Percentiles rank a stretch among this genome's conserved stretches.
Conservation (phyloP, 2,797 vertebrate species). For the Sebastiscus albofasciatus region DNA sequence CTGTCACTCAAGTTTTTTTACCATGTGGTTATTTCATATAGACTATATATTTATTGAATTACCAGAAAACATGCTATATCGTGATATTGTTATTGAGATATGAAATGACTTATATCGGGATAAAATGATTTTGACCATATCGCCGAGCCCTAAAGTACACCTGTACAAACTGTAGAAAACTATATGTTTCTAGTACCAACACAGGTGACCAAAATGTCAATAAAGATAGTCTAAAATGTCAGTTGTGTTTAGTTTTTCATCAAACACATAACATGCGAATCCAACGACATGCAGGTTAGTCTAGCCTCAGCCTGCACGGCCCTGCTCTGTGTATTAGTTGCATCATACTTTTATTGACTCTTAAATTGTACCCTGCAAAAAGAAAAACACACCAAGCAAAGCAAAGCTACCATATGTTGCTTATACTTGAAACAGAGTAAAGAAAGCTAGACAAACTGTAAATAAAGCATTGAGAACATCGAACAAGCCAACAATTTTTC, state of each 20-base stretch:
- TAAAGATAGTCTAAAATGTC: constrained; percentile 62
- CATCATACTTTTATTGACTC: constrained; percentile 16
- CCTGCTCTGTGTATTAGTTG: constrained; percentile 1
- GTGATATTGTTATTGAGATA: no score
- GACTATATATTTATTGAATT: no score
- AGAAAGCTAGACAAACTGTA: constrained; percentile 39
- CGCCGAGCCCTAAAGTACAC: neutral
- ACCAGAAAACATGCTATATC: no score
- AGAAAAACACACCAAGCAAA: neutral
- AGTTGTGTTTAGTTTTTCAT: constrained; percentile 69
- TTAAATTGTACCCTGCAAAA: neutral
- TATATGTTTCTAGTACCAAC: constrained; percentile 51
- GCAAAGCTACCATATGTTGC: constrained; percentile 12
- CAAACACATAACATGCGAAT: constrained; percentile 51
- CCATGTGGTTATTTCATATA: no score
- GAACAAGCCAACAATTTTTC: constrained; percentile 22
- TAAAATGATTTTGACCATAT: no score
- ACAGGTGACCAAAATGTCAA: constrained; percentile 46
- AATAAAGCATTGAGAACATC: constrained; percentile 24
- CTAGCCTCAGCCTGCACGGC: neutral
- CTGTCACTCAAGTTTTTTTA: no score
- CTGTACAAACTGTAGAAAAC: neutral
- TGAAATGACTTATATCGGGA: no score
- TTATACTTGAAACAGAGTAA: constrained; percentile 34
- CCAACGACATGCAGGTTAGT: constrained; percentile 51